phyloP scores from a whole-genome alignment of 2,888 invertebrate species.

The Trachelus tabidus region DNA sequence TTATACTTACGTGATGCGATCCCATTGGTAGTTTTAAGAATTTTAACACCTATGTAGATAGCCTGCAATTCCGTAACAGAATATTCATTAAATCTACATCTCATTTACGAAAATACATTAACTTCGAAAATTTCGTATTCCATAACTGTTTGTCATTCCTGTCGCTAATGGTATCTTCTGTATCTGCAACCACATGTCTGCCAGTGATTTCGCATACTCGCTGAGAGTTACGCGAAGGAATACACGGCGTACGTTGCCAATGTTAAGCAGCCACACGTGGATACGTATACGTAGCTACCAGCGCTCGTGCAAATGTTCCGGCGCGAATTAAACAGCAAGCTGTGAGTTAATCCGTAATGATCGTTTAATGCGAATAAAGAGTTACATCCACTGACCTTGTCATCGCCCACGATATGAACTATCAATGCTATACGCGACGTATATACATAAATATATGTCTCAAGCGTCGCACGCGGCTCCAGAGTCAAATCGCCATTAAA shows the following conservation, averaged over 20 bases:
- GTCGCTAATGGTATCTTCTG: not conserved
- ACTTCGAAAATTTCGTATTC: not conserved
- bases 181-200: not conserved
- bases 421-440: not conserved
- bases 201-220: not conserved
- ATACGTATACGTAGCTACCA: not conserved
- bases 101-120: not conserved
- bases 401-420: conserved; percentile 34
- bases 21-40: not conserved
- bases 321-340: not conserved
- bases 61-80: not conserved
- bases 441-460: not conserved
- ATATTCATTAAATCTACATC: not conserved
- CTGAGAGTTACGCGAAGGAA: not conserved
- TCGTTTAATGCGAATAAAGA: conserved; percentile 51
- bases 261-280: not conserved
- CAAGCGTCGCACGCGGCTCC: not conserved
- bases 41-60: not conserved
- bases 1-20: not conserved
- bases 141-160: not conserved
- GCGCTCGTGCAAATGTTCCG: not conserved
- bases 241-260: too few species aligned
- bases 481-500: not conserved
- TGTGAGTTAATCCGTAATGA: conserved; percentile 13
- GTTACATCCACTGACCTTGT: conserved; percentile 56